Conservation (phyloP, 1,140 invertebrate genomes). For the Stegodyphus mimosarum region DNA sequence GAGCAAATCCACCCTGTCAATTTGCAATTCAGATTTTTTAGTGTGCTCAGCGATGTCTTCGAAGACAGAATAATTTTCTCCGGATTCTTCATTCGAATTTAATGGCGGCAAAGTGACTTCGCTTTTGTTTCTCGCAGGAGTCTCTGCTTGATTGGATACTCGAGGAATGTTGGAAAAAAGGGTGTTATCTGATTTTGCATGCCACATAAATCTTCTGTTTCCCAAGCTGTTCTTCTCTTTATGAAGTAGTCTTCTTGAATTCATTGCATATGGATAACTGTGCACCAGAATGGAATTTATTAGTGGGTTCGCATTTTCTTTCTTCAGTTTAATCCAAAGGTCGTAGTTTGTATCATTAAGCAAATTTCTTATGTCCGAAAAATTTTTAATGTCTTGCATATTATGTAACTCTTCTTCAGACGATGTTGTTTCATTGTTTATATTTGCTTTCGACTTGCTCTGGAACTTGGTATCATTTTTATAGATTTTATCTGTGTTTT, state of each 20-base stretch:
- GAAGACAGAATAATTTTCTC: conserved; percentile 30
- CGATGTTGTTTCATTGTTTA: too few species aligned
- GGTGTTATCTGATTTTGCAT: conserved; percentile 30
- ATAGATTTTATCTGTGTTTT: too few species aligned
- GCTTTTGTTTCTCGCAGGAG: neutral
- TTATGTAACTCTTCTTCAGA: too few species aligned
- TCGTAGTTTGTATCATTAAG: too few species aligned
- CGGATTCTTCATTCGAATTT: conserved; percentile 5
- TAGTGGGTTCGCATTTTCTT: too few species aligned
- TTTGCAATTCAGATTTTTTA: conserved; percentile 60
- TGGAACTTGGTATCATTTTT: too few species aligned
- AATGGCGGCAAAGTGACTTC: conserved; percentile 7
- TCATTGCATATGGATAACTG: neutral
- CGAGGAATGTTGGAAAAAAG: neutral
- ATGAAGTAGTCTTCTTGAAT: neutral
- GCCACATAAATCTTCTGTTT: neutral
- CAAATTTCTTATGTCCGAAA: too few species aligned
- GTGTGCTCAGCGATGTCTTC: neutral
- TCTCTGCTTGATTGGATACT: conserved; percentile 30
- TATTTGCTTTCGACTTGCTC: too few species aligned
- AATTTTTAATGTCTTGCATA: too few species aligned
- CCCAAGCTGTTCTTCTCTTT: neutral
- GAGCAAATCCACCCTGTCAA: conserved; percentile 27
- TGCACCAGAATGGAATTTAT: too few species aligned
- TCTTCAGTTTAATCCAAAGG: too few species aligned